Conservation (phyloP, 1,140 invertebrate species). For the Elymnias hypermnestra region DNA sequence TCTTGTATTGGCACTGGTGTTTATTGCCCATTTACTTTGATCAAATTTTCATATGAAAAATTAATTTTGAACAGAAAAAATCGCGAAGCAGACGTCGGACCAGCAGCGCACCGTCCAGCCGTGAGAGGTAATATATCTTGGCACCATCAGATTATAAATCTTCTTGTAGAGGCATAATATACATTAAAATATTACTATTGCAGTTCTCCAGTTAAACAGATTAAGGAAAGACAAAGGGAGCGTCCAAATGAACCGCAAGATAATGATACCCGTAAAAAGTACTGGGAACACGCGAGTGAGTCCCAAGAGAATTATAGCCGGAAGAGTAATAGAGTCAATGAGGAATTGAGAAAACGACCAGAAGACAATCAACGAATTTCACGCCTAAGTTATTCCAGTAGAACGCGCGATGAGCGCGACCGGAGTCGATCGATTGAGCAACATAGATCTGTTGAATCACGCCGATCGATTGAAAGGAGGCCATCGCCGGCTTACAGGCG, state of each 20-base stretch:
- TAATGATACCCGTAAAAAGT: constrained; percentile 36
- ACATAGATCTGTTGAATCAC: not conserved
- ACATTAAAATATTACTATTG: constrained; percentile 24
- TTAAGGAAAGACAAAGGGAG: constrained; percentile 45
- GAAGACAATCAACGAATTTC: constrained; percentile 26
- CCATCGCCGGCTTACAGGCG: not conserved
- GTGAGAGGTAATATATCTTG: constrained; percentile 58
- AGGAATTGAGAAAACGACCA: constrained; percentile 30
- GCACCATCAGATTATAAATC: no score
- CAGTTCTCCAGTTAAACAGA: constrained; percentile 54
- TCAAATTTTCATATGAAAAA: constrained; percentile 39
- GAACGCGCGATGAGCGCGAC: constrained; percentile 34
- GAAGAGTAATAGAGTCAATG: constrained; percentile 40
- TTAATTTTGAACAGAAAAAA: constrained; percentile 75
- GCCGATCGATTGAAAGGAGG: not conserved
- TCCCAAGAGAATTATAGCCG: constrained; percentile 30
- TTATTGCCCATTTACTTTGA: constrained; percentile 26
- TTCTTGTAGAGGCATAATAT: no score
- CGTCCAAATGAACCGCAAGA: constrained; percentile 30
- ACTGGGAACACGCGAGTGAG: constrained; percentile 18
- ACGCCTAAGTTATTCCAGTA: constrained; percentile 19
- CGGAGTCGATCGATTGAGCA: constrained; percentile 26
- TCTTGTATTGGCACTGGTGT: constrained; percentile 73
- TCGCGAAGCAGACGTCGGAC: constrained; percentile 68
- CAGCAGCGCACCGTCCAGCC: constrained; percentile 61